Base-by-base conservation (phyloP, 1,140 invertebrate species). In the Luehdorfia chinensis region DNA sequence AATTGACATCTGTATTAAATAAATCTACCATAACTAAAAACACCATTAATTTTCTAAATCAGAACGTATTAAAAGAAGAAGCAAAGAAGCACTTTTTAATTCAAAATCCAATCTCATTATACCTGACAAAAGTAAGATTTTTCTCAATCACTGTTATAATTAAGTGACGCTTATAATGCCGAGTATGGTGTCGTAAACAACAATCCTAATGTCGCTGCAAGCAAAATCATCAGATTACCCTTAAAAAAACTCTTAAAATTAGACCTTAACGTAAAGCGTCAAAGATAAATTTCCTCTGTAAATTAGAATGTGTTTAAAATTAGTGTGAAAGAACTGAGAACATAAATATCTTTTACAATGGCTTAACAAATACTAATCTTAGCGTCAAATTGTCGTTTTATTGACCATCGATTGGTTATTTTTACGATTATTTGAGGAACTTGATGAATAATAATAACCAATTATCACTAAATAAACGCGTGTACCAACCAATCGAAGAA, bases 101-200 rank as follows among this genome's bases (percentile, higher is more conserved):
- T 39, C 52, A 56, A 63, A 56, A 53, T 41, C n/a, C 14, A 9
- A 23, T 9, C 27, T 45, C 27, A 18, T 52, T 55, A 52, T 52
- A 41, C 27, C 39, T 52, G 50, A 55, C 53, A 53, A 50, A 59
- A 55, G 60, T 59, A 56, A 59, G 50, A 59, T 47, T 49, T 56
- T 37, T 15, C 21, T 13, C 23, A 16, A 53, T 47, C 49, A 37
- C 31, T 34, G 44, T 30, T 50, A 48, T 58, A 55, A 37, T 36
- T 47, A 46, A 47, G 43, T 50, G 41, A 52, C 44, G 30, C 39
- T 45, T 44, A 47, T 54, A 47, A 45, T 44, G 28, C 36, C 39
- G 14, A 43, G 30, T 43, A 43, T 39, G 9, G 34, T 34, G 15
- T 54, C 48, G 45, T 48, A 55, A 60, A 59, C 48, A 41, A 53